Evolutionary conservation across 2,113 vertebrate species (phyloP).

Genomic region (Pampusana beccarii): DNA sequence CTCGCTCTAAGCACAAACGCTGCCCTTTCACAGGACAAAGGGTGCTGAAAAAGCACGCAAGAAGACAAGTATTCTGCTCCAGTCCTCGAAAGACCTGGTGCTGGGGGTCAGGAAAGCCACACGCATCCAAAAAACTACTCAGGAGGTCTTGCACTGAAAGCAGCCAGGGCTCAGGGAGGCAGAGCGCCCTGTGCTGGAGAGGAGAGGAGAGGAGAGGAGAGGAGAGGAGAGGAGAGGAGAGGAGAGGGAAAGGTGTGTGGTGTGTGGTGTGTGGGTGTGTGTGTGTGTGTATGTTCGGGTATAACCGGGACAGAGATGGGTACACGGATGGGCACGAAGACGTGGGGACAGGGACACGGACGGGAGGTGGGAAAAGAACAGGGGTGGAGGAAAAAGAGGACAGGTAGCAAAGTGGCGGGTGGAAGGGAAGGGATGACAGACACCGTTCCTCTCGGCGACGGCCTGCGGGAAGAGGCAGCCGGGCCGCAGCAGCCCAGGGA

Average conservation of each 20-base stretch:
- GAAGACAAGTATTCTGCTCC: not conserved
- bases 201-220: too few relatives aligned
- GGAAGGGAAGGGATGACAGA: not conserved
- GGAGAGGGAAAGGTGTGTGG: not conserved
- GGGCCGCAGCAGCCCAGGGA: not conserved
- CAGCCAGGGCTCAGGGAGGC: not conserved
- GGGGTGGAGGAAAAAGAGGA: rapidly evolving
- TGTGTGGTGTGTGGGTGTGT: too few relatives aligned
- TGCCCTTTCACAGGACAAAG: not conserved
- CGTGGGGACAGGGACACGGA: not conserved
- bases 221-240: too few relatives aligned
- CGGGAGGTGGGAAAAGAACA: rapidly evolving
- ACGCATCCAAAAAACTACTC: too few relatives aligned
- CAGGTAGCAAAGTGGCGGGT: not conserved
- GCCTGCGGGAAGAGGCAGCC: not conserved
- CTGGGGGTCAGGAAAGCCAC: not conserved
- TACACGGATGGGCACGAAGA: rapidly evolving
- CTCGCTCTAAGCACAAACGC: rapidly evolving
- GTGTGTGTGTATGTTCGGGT: rapidly evolving
- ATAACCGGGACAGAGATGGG: rapidly evolving
- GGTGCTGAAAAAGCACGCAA: not conserved
- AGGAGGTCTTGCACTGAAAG: not conserved
- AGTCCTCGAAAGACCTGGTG: not conserved
- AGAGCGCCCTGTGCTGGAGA: not conserved
- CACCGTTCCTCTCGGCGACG: not conserved